phyloP scores from a whole-genome alignment of 2,113 vertebrate species.

The Pterocles orientalis region DNA sequence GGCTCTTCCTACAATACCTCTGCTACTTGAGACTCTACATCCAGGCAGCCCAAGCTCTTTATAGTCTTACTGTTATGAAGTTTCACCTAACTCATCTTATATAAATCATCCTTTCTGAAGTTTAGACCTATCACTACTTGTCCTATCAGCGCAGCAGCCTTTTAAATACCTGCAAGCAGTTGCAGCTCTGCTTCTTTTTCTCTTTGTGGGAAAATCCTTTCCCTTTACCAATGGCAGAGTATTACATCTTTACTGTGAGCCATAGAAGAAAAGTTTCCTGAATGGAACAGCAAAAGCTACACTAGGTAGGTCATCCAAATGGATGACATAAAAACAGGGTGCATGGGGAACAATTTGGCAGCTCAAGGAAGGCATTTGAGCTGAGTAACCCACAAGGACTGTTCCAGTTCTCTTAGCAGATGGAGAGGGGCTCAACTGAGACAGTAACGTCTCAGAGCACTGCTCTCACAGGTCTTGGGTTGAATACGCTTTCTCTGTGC shows the following conservation, averaged over 20 bases:
- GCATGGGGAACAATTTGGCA: background rate
- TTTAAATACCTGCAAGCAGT: background rate
- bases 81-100: background rate
- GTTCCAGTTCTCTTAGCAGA: background rate
- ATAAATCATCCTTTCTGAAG: background rate
- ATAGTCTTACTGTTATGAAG: accelerated
- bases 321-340: background rate
- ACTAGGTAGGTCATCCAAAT: background rate
- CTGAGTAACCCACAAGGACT: background rate
- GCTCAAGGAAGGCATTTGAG: background rate
- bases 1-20: background rate
- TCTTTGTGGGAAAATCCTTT: background rate
- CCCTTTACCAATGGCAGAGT: background rate
- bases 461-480: background rate
- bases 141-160: background rate
- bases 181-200: background rate
- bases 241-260: background rate
- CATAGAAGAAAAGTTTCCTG: no score
- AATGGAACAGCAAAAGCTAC: background rate
- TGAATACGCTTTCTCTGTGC: background rate
- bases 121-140: background rate
- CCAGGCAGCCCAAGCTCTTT: background rate
- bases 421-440: background rate
- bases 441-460: background rate
- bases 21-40: background rate